These are phyloP conservation scores for Sericinus montela DNA, from an alignment of 2,888 invertebrate genomes.

Conservation along the genomic window DNA sequence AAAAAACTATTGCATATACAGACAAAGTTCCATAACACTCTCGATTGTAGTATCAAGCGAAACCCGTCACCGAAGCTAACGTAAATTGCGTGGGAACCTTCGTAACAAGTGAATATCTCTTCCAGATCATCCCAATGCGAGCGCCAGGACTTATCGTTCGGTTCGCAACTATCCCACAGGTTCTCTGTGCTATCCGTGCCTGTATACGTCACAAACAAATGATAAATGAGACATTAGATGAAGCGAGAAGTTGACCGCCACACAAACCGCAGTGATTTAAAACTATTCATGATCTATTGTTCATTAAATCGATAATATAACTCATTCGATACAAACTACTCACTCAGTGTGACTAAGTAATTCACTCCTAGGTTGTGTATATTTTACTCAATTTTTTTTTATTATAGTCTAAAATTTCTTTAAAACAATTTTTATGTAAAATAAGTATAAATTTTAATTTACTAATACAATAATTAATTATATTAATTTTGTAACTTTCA, in stretches of 20 bases:
- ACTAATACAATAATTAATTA: too few relatives aligned
- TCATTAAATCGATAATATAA: too few relatives aligned
- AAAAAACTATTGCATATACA: background rate
- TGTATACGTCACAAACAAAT: background rate
- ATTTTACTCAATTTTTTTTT: too few relatives aligned
- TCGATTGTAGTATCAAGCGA: background rate
- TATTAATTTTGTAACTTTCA: too few relatives aligned
- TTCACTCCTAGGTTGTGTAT: too few relatives aligned
- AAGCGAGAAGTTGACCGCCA: constrained; percentile 9
- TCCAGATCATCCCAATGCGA: constrained; percentile 58
- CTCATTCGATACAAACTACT: too few relatives aligned
- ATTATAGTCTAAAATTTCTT: too few relatives aligned
- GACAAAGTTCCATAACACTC: constrained; percentile 9
- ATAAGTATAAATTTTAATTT: too few relatives aligned
- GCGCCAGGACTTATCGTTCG: constrained; percentile 30
- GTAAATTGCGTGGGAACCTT: constrained; percentile 31
- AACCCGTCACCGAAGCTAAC: constrained; percentile 13
- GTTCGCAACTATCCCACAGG: constrained; percentile 14
- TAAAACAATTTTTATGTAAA: too few relatives aligned
- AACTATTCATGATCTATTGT: too few relatives aligned
- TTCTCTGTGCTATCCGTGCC: constrained; percentile 13
- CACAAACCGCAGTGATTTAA: too few relatives aligned
- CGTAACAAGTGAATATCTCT: constrained; percentile 47
- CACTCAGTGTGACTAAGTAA: too few relatives aligned
- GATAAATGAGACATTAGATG: background rate